Evolutionary conservation across 1,140 invertebrate species (phyloP), one percentile per base, ranked within the genome.

Genomic region (Helicoverpa armigera): DNA sequence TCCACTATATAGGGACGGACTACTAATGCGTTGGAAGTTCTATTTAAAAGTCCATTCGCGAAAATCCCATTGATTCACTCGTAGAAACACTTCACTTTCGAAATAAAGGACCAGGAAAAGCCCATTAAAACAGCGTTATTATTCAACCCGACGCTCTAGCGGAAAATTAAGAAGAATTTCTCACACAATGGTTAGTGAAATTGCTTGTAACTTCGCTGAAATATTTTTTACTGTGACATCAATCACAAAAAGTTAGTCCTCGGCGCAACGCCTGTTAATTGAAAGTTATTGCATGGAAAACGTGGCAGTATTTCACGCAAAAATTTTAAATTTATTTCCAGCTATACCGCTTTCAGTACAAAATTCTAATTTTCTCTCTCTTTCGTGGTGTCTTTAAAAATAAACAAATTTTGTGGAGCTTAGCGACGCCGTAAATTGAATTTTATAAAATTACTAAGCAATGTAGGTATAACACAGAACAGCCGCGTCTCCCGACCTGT

Each of bases 121-220:
- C 80, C 79, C 83, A 85, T 84, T 88, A 88, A 87, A 88, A 87
- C 82, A 61, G 75, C 79, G 72, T 87, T 87, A 83, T 87, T 87
- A 90, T 89, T 89, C 86, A 84, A 85, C 78, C 75, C 79, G 75
- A 85, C 81, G 82, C 75, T 82, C 79, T 63, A 82, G 77, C 87
- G 88, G 87, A 88, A 88, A 90, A 91, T 90, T 90, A 89, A 91
- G 84, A 87, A 83, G 80, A 82, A 85, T 69, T 82, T 82, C 77
- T 65, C 82, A 85, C 83, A 87, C 86, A 88, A 87, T 87, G 77
- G 81, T 65, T 79, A 83, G 79, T 84, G 80, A 83, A 86, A 86
- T 86, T 84, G 74, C 75, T 85, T 74, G 78, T 80, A 83, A 83
- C 76, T 83, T 63, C n/a, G 53, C 73, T 73, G 43, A 82, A 73